Base-by-base conservation (phyloP, 1,140 invertebrate species). In the Bombus sibiricus region DNA sequence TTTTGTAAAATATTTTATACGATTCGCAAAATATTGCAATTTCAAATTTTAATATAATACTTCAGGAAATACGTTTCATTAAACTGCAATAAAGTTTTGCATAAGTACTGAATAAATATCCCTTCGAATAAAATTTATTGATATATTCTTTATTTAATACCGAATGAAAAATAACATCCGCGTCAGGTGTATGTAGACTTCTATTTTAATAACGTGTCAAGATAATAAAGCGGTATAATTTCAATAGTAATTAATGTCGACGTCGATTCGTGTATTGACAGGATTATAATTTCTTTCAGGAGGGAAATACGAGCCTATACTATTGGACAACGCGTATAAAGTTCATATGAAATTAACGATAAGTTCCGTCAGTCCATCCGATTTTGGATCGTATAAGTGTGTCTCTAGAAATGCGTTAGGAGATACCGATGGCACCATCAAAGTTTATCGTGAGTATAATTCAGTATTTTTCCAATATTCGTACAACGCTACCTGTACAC, bases 331-430 rank as follows among this genome's bases (percentile, higher is more conserved):
- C 87, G 96, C 96, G 28, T 98, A 98, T 94, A 97, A 97, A 92
- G 97, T 97, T 78, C 96, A 97, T 76, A 97, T 98, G 96, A 97
- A 97, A 89, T 95, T 98, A 22, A 97, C 97, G 37, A 97, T 98
- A 91, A 96, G 96, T 92, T 96, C 96, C 62, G 96, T 98, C 34
- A 96, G 95, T 0, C 92, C 94, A 78, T 93, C 95, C 6, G 98
- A 98, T 93, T 98, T 97, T 92, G 97, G 97, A 47, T 96, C 97
- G 13, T 98, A 98, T 92, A 97, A 97, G 92, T 99, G 98, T 94
- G 97, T 98, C 81, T 98, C 98, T 10, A 98, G 98, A 92, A 99
- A 99, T 94, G 97, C 97, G 8, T 95, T 99, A 15, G 98, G 98
- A 18, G 97, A 97, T 90, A 98, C 98, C 18, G 97, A 98, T 94